Evolutionary conservation across 92 coral and sea anemone species (phyloP), one percentile per base, ranked within the genome.

Genomic region (Phenganax stokvisi): DNA sequence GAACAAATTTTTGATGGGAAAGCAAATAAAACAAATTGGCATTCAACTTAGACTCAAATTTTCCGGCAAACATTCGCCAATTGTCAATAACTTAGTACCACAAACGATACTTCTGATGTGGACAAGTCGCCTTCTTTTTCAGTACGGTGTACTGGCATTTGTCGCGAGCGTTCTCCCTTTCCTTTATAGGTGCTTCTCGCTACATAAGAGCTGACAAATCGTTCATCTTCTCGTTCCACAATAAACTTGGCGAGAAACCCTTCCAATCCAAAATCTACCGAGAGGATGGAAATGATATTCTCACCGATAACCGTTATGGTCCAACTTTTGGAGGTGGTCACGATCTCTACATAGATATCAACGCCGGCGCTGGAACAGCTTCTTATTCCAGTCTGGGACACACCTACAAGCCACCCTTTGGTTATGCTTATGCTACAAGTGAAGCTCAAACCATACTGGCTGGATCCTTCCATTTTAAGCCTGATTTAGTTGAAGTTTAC

Each of bases 391-490:
- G 37, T 57, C 27, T 73, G 27, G 77, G 77, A 0, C 29, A 9
- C 16, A 51, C 77, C 57, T 73, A 73, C 77, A n/a, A 73, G 30
- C 57, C 77, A 25, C 77, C 77, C 3, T n/a, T 10, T 57, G 77
- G 77, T 25, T 70, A 55, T 15, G 44, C 75, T 15, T 37, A 70
- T 55, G 75, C 3, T 37, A 1, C 47, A 37, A 37, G 12, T 9
- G 1, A 56, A 56, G 16, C 60, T 15, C 3, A 56, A 56, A 2
- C 12, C 16, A 2, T 56, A 15, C 7, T 56, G 12, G 60, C 60
- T 10, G 60, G 60, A 2, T 2, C 60, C 16, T 56, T 10, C 9
- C 12, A 56, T 15, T 56, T 56, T 15, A 56, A 2, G 1, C 60
- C 60, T 56, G 16, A 10, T 56, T 2, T 10, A 10, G 60, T 56